phyloP scores from a whole-genome alignment of 2,797 vertebrate genomes.

The Halcyon badia region DNA sequence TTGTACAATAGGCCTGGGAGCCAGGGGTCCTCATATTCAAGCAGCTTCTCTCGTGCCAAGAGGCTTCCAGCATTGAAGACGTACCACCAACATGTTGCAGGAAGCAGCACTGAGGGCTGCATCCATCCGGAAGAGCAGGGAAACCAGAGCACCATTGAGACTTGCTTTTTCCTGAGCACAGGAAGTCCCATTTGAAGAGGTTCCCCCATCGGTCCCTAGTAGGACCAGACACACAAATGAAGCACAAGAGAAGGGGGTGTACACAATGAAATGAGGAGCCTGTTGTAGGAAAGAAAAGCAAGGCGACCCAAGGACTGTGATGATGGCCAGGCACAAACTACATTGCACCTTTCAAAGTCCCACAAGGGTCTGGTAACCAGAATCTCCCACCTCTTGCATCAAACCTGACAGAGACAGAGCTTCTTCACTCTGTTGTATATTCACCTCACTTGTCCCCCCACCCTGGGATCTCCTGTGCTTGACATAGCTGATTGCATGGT shows the following conservation, averaged over 20 bases:
- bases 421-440: not conserved
- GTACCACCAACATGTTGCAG: not conserved
- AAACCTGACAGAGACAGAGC: not conserved
- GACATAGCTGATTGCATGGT: not conserved
- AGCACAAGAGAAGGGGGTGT: not conserved
- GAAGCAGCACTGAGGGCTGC: not conserved
- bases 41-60: not conserved
- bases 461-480: not conserved
- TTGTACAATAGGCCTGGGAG: not conserved
- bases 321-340: not conserved
- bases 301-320: not conserved
- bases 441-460: not conserved
- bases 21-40: not conserved
- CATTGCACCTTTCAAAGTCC: not conserved
- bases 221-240: not conserved
- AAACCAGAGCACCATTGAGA: fast-evolving
- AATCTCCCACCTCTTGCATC: not conserved
- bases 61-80: not conserved
- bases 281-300: not conserved
- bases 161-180: not conserved
- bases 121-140: not conserved
- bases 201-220: not conserved
- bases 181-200: not conserved
- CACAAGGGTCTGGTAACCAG: not conserved
- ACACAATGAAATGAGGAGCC: not conserved